phyloP scores from a whole-genome alignment of 2,113 vertebrate genomes.

The Oxyruncus cristatus region DNA sequence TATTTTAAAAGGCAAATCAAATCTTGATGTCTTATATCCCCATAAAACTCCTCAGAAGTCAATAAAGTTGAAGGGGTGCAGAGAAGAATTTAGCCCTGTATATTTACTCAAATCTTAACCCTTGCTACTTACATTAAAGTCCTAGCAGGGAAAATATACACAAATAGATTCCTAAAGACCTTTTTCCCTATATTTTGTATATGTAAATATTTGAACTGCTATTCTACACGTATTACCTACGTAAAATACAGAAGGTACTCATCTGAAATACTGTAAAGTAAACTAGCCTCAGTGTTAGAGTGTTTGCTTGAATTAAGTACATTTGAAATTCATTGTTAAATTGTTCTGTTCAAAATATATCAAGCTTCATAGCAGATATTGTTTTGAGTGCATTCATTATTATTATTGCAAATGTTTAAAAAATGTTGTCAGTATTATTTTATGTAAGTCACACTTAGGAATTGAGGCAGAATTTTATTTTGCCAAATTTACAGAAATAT shows the following conservation, averaged over 20 bases:
- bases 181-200: conserved; percentile 8
- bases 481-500: conserved; percentile 10
- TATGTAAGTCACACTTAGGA: not conserved
- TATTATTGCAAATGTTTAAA: conserved; percentile 13
- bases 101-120: conserved; percentile 53
- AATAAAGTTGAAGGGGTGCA: not conserved
- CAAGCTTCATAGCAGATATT: not conserved
- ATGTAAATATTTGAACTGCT: conserved; percentile 64
- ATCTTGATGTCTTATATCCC: not conserved
- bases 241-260: conserved; percentile 39
- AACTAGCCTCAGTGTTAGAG: not conserved
- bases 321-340: not conserved
- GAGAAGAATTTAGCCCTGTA: not conserved
- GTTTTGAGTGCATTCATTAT: not conserved
- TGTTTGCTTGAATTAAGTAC: not conserved
- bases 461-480: not conserved
- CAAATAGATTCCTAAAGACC: conserved; percentile 32
- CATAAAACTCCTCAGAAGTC: not conserved
- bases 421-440: not conserved
- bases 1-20: not conserved
- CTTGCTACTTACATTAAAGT: conserved; percentile 14
- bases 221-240: conserved; percentile 10
- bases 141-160: not conserved
- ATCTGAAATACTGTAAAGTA: conserved; percentile 23
- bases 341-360: not conserved